Evolutionary conservation across 2,797 vertebrate species (phyloP), one percentile per base, ranked within the genome.

Genomic region (Aeoliscus strigatus): DNA sequence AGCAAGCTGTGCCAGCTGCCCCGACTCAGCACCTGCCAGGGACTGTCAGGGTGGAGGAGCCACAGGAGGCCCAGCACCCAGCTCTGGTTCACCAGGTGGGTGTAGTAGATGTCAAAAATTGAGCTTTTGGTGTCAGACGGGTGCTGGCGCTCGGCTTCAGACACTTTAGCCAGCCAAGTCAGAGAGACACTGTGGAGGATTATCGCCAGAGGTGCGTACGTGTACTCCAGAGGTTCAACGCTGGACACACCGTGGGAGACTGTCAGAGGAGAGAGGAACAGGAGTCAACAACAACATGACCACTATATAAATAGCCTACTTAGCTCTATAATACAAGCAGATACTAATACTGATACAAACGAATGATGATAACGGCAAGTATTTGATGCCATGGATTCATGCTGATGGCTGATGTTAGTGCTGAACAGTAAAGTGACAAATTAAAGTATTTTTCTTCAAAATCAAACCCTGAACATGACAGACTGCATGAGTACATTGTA

Each of bases 1-100:
- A 90, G 80, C 48, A 91, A 68, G 29, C 47, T 86, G 33, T 66
- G 62, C 88, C 90, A 90, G 78, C 42, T 87, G 56, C 86, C 74
- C 4, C 34, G 30, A 4, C 26, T 41, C 55, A 87, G 29, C 17
- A 82, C 85, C 17, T 49, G 57, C 61, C 63, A 75, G 7, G 79
- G 77, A 18, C 35, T 60, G 34, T 88, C 79, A 0, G 86, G 85
- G 59, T 90, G 89, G 39, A 90, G 60, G 42, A 87, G 52, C 65
- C 89, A 89, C 64, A 90, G 53, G 9, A 87, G 38, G 24, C 82
- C 79, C 70, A 90, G 68, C 42, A 89, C 47, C 60, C 80, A 71
- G 57, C 70, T 65, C 66, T 84, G 87, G 65, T 80, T 86, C 26
- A 90, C 73, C 48, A 79, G 55, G 21, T 85, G 81, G 26, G 51